These are phyloP conservation scores for Calliopsis andreniformis DNA, from an alignment of 1,140 invertebrate species.

Conservation along the genomic window DNA sequence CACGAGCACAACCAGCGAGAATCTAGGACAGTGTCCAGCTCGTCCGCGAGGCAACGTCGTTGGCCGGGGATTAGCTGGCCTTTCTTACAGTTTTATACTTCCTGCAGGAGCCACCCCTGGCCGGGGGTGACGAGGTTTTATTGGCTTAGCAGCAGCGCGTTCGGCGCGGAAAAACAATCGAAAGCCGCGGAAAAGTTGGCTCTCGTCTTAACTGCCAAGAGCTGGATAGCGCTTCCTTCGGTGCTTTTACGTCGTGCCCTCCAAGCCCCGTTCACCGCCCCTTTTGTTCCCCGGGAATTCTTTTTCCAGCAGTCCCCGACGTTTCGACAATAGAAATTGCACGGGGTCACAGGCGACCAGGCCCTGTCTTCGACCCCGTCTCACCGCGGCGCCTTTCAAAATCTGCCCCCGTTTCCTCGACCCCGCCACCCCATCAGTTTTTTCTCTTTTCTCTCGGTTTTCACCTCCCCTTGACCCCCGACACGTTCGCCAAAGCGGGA, in stretches of 20 bases:
- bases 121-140: constrained; percentile 43
- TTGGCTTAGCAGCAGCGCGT: constrained; percentile 37
- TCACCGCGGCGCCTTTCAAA: constrained; percentile 44
- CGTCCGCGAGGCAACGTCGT: not conserved
- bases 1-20: not conserved
- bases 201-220: constrained; percentile 64
- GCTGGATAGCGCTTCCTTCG: constrained; percentile 24
- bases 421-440: not conserved
- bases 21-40: constrained; percentile 22
- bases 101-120: not conserved
- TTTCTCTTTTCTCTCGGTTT: not conserved
- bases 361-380: constrained; percentile 42
- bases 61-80: constrained; percentile 15
- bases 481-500: not conserved
- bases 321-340: constrained; percentile 69
- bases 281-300: constrained; percentile 45
- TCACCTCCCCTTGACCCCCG: not conserved
- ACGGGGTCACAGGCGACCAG: constrained; percentile 28
- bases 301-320: constrained; percentile 53
- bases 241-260: constrained; percentile 51
- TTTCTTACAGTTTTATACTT: constrained; percentile 23
- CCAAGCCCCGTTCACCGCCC: not conserved
- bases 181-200: constrained; percentile 62
- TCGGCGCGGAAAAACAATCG: constrained; percentile 66
- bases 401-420: constrained; percentile 32